phyloP scores from a whole-genome alignment of 2,113 vertebrate genomes.

The Sinocyclocheilus maitianheensis region DNA sequence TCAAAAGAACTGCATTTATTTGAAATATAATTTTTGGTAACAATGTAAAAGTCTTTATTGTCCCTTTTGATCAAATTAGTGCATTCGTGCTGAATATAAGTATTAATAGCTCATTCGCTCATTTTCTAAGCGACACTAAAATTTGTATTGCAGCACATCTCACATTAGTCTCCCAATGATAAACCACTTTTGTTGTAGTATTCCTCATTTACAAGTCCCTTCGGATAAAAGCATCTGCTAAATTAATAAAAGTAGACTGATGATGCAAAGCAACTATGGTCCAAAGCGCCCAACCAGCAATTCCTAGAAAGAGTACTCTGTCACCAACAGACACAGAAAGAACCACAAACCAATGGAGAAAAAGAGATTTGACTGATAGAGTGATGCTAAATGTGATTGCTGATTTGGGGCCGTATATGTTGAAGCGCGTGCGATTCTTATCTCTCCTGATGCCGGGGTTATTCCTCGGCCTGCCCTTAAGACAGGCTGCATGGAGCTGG shows the following conservation, averaged over 20 bases:
- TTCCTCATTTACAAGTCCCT: slow-evolving; percentile 2
- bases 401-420: slow-evolving; percentile 44
- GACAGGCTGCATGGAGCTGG: slow-evolving; percentile 75
- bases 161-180: neutral
- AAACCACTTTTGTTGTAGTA: neutral
- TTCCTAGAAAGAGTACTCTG: neutral
- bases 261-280: slow-evolving; percentile 23
- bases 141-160: neutral
- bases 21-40: neutral
- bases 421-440: slow-evolving; percentile 46
- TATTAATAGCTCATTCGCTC: neutral
- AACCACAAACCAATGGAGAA: slow-evolving; percentile 26
- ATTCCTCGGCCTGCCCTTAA: slow-evolving; percentile 53
- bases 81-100: neutral
- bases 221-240: neutral
- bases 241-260: neutral
- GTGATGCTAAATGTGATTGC: slow-evolving; percentile 51
- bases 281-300: slow-evolving; percentile 39
- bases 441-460: slow-evolving; percentile 52
- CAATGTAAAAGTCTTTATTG: neutral
- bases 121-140: neutral
- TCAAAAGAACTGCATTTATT: neutral
- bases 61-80: neutral
- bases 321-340: neutral
- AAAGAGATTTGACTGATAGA: slow-evolving; percentile 43